Evolutionary conservation across 2,888 invertebrate species (phyloP), one percentile per base, ranked within the genome.

Genomic region (Drosophila silvestris): DNA sequence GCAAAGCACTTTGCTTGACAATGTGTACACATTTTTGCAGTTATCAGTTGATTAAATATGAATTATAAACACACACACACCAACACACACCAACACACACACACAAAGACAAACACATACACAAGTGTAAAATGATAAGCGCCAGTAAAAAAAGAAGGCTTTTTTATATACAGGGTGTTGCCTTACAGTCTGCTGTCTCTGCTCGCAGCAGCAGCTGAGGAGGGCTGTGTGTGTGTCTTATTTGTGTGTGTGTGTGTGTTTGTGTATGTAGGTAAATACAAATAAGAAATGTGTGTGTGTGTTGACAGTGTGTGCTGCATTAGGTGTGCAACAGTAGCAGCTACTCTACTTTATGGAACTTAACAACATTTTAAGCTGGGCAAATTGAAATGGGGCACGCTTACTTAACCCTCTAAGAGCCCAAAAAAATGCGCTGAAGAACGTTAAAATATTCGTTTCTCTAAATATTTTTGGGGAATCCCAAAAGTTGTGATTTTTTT

Each of bases 31-130:
- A 78, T 63, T 82, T 78, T 63, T 79, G 60, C 73, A 82, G 84
- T 83, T 86, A 86, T 86, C 85, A 86, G 91, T 86, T 86, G 85
- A 86, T 90, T 86, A 90, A 86, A 86, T 90, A 86, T 89, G 91
- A 90, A 90, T 86, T 89, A 86, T 77, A 85, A 65, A 83, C 62
- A 50, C 41, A 58, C 41, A 58, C 37, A 37, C 30, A 51, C 19
- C 52, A 32, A 65, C 51, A 72, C 37, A 65, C 51, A 63, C 37
- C 71, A 50, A 22, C 22, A 37, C 47, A 26, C 14, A 28, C 16
- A 39, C 26, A 58, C 0, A 47, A n/a, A 58, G 16, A 26, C 7
- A 32, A 9, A 44, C n/a, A 41, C 39, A 58, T 26, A 52, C 62
- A 53, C 52, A 39, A 64, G 70, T 72, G 88, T 78, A 88, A 85